phyloP scores from a whole-genome alignment of 2,888 invertebrate species.

The Pristionchus exspectatus region DNA sequence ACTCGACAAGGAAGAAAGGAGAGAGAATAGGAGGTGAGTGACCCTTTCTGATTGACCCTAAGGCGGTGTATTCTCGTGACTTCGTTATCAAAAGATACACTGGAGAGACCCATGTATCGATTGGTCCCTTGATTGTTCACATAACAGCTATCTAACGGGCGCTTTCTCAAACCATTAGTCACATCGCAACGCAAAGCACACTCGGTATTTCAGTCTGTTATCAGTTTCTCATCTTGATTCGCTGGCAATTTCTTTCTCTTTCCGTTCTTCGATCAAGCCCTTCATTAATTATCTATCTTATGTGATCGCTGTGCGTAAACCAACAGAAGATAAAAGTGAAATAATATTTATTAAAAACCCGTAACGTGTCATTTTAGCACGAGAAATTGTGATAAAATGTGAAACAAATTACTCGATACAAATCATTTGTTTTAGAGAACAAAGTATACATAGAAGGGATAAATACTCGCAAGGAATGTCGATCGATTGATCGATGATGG shows the following conservation, averaged over 20 bases:
- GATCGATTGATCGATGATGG: constrained; percentile 24
- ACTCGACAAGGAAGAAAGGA: not conserved
- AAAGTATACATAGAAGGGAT: not conserved
- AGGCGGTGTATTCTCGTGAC: not conserved
- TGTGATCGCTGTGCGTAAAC: not conserved
- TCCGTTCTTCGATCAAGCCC: not conserved
- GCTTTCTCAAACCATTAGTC: not conserved
- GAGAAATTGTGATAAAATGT: constrained; percentile 17
- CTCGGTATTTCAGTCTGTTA: not conserved
- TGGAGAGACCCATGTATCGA: not conserved
- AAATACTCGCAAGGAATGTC: constrained; percentile 21
- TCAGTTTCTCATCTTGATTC: not conserved
- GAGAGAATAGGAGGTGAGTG: not conserved
- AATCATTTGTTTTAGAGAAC: constrained; percentile 6
- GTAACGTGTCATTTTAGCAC: not conserved
- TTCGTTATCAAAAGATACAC: not conserved
- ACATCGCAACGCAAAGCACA: not conserved
- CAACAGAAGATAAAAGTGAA: not conserved
- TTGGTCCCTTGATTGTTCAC: not conserved
- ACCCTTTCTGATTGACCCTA: not conserved
- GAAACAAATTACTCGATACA: not conserved
- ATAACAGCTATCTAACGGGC: not conserved
- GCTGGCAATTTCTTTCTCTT: not conserved
- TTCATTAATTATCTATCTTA: not conserved
- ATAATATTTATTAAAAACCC: constrained; percentile 36